phyloP scores from a whole-genome alignment of 2,888 invertebrate genomes.

The Notodonta dromedarius region DNA sequence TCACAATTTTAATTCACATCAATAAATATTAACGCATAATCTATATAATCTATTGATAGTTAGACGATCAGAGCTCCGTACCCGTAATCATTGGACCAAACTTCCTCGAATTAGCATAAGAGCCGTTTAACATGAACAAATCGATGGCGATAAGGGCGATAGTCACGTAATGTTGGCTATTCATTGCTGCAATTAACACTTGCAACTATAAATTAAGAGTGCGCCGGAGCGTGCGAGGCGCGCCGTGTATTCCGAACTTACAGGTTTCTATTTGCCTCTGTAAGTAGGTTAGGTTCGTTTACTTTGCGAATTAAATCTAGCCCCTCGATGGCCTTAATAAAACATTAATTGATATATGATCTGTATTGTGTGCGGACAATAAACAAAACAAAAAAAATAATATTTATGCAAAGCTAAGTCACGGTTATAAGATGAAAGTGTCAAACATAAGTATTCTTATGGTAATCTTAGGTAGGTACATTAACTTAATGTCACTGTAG shows the following conservation, averaged over 20 bases:
- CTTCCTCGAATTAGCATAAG: slow-evolving; percentile 75
- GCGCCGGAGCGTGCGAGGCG: slow-evolving; percentile 58
- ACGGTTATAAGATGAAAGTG: no score
- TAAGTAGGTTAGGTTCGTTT: background rate
- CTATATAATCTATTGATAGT: slow-evolving; percentile 11
- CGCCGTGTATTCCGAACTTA: slow-evolving; percentile 48
- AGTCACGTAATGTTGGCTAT: slow-evolving; percentile 65
- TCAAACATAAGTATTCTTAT: no score
- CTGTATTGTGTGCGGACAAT: no score
- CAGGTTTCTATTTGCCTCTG: slow-evolving; percentile 16
- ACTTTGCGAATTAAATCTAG: no score
- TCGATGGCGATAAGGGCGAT: slow-evolving; percentile 62
- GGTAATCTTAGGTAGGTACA: no score
- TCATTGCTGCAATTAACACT: slow-evolving; percentile 78
- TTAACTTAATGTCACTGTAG: no score
- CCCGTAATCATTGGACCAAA: slow-evolving; percentile 63
- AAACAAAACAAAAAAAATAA: no score
- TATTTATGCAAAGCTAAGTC: no score
- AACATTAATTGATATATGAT: no score
- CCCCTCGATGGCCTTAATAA: no score
- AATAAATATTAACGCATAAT: slow-evolving; percentile 5
- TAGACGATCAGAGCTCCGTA: slow-evolving; percentile 32
- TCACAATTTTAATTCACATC: slow-evolving; percentile 13
- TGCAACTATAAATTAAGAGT: slow-evolving; percentile 66
- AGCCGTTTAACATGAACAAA: slow-evolving; percentile 72